Evolutionary conservation across 2,113 vertebrate genomes (phyloP).

Genomic region (Pimephales promelas): DNA sequence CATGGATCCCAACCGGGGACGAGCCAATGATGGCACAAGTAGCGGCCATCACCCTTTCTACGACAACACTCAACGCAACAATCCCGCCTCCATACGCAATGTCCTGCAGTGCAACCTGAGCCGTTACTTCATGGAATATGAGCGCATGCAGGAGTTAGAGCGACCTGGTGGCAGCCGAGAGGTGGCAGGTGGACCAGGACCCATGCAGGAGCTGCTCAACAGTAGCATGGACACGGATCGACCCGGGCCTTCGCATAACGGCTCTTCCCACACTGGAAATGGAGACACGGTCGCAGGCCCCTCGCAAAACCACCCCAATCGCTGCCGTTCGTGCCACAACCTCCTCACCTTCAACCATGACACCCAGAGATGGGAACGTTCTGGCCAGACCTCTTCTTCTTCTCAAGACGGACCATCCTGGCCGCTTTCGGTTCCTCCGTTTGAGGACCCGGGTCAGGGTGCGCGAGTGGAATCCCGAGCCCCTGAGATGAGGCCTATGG

Average conservation of each 20-base stretch:
- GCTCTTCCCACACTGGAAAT: constrained; percentile 79
- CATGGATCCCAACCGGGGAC: constrained; percentile 68
- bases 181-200: constrained; percentile 79
- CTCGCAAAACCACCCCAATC: constrained; percentile 82
- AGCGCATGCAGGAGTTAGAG: constrained; percentile 93
- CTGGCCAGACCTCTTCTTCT: constrained; percentile 82
- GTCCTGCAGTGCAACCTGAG: constrained; percentile 96
- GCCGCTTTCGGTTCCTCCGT: constrained; percentile 65
- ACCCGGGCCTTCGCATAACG: constrained; percentile 85
- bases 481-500: constrained; percentile 80
- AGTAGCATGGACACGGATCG: constrained; percentile 93
- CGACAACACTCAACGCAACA: constrained; percentile 69
- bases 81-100: constrained; percentile 85
- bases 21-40: constrained; percentile 73
- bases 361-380: constrained; percentile 96
- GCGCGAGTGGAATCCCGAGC: constrained; percentile 76
- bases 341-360: constrained; percentile 98
- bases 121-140: constrained; percentile 97
- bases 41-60: constrained; percentile 82
- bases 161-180: constrained; percentile 80
- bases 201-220: constrained; percentile 90
- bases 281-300: constrained; percentile 71
- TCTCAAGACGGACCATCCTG: constrained; percentile 69
- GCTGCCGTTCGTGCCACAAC: constrained; percentile 98
- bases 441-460: constrained; percentile 59